phyloP scores from a whole-genome alignment of 2,888 invertebrate genomes.

The Eristalis intricaria region DNA sequence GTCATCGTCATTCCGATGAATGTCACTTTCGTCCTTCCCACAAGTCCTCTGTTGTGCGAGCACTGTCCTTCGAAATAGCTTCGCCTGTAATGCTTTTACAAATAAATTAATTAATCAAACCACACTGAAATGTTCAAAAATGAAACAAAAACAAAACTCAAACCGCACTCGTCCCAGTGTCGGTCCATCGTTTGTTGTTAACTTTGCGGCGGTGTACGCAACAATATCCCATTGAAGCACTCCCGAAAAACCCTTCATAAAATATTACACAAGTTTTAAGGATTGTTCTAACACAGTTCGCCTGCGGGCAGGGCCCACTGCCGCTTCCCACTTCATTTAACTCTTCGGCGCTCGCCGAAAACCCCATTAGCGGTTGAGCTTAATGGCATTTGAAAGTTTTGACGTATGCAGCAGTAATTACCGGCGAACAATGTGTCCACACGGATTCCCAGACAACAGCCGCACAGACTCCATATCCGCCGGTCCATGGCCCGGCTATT shows the following conservation, averaged over 20 bases:
- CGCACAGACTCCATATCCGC: background rate
- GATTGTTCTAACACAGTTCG: slow-evolving; percentile 62
- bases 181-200: slow-evolving; percentile 11
- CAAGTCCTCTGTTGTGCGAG: background rate
- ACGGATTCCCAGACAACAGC: slow-evolving; percentile 32
- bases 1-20: background rate
- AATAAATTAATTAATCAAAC: slow-evolving; percentile 61
- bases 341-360: slow-evolving; percentile 13
- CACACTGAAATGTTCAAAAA: slow-evolving; percentile 33
- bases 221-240: slow-evolving; percentile 32
- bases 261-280: slow-evolving; percentile 56
- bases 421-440: slow-evolving; percentile 66
- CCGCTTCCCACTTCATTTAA: slow-evolving; percentile 40
- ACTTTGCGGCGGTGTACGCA: slow-evolving; percentile 30
- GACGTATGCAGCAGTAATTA: slow-evolving; percentile 68
- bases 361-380: slow-evolving; percentile 65
- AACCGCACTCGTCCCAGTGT: slow-evolving; percentile 22
- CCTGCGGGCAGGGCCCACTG: background rate
- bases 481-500: slow-evolving; percentile 8
- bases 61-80: slow-evolving; percentile 18
- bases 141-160: background rate
- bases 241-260: slow-evolving; percentile 34
- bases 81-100: slow-evolving; percentile 30
- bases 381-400: slow-evolving; percentile 70
- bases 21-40: background rate